phyloP scores from a whole-genome alignment of 2,888 invertebrate species.

The Trypoxylon attenuatum region DNA sequence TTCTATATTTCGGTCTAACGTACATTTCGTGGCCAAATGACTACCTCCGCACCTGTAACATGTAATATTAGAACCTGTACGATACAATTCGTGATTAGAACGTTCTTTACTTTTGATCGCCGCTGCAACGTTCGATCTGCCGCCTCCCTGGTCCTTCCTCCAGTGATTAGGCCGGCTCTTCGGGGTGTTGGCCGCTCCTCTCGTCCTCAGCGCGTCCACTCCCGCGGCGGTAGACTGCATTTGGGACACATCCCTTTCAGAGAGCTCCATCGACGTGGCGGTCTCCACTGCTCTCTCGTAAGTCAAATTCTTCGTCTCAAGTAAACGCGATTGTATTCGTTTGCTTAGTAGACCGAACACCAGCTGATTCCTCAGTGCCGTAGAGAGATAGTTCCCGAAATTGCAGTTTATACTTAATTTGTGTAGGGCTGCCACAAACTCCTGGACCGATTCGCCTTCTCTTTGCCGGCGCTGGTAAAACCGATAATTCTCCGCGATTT shows the following conservation, averaged over 20 bases:
- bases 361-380: too few species aligned
- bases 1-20: neutral
- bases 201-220: neutral
- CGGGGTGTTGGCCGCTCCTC: too few species aligned
- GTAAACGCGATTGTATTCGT: neutral
- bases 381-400: too few species aligned
- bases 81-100: neutral
- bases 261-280: neutral
- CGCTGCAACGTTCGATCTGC: neutral
- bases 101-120: too few species aligned
- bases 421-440: too few species aligned
- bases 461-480: too few species aligned
- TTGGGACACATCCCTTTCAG: neutral
- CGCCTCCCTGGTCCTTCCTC: neutral
- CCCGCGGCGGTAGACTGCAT: neutral
- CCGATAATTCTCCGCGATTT: too few species aligned
- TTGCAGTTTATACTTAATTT: too few species aligned
- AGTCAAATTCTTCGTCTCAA: neutral
- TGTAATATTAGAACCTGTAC: neutral
- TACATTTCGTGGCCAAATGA: neutral
- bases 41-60: neutral
- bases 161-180: neutral
- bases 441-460: too few species aligned
- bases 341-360: neutral
- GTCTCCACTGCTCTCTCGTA: neutral